Conservation (phyloP, 2,113 vertebrate genomes). For the Oryzias woworae region DNA sequence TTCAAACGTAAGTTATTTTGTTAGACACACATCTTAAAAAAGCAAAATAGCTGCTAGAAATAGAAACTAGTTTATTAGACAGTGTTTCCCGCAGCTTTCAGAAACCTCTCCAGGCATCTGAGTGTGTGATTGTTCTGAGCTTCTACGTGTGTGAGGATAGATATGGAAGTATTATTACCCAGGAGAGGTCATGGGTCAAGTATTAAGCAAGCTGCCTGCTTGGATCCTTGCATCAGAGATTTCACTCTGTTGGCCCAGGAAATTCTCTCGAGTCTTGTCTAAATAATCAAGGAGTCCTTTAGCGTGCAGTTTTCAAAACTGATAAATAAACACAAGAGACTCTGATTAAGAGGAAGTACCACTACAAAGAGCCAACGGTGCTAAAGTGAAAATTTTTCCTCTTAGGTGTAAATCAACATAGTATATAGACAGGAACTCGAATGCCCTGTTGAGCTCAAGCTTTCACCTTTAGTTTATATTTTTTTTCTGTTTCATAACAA, state of each 20-base stretch:
- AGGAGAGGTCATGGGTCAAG: constrained; percentile 80
- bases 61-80: constrained; percentile 33
- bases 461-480: constrained; percentile 67
- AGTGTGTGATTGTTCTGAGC: constrained; percentile 70
- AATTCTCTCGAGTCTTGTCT: constrained; percentile 76
- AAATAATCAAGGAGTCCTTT: constrained; percentile 81
- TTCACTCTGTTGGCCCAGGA: constrained; percentile 71
- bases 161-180: constrained; percentile 79
- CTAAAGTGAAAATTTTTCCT: constrained; percentile 65
- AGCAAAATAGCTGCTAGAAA: constrained; percentile 7
- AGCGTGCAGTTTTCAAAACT: constrained; percentile 74
- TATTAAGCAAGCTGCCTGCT: constrained; percentile 78
- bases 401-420: constrained; percentile 64
- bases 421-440: constrained; percentile 61
- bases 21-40: neutral
- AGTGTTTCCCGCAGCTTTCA: constrained; percentile 40
- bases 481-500: constrained; percentile 68
- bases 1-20: constrained; percentile 3
- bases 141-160: constrained; percentile 73
- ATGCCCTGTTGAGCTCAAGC: constrained; percentile 49
- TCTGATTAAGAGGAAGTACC: constrained; percentile 62
- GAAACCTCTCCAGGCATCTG: constrained; percentile 58
- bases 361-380: constrained; percentile 51
- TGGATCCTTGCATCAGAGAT: constrained; percentile 70
- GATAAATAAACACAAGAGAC: constrained; percentile 81